Evolutionary conservation across 2,888 invertebrate species (phyloP).

Genomic region (Acronicta leporina): DNA sequence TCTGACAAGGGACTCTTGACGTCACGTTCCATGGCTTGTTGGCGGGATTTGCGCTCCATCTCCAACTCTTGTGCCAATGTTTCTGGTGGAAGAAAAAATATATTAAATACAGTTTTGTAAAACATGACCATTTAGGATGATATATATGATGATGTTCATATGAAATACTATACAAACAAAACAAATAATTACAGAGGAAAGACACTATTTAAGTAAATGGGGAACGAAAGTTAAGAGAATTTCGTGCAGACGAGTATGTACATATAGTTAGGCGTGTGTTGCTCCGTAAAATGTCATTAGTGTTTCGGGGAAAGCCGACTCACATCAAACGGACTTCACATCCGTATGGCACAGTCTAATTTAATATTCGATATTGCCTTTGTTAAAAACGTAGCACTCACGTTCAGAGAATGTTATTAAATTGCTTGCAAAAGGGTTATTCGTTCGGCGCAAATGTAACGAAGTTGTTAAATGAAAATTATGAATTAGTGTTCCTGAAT

Average conservation of each 20-base stretch:
- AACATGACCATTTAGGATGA: too few relatives aligned
- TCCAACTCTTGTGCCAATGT: conserved; percentile 96
- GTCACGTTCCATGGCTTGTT: conserved; percentile 94
- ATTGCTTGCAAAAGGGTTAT: conserved; percentile 76
- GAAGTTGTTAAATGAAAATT: conserved; percentile 32
- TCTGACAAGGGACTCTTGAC: conserved; percentile 96
- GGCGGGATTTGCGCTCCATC: conserved; percentile 95
- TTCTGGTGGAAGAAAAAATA: conserved; percentile 89
- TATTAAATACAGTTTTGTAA: too few relatives aligned
- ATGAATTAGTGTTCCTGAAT: conserved; percentile 5
- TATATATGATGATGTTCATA: too few relatives aligned
- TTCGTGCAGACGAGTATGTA: conserved; percentile 25
- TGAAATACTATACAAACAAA: background rate
- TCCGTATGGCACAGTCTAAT: conserved; percentile 82
- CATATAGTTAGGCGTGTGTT: conserved; percentile 67
- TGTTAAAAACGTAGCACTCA: conserved; percentile 80
- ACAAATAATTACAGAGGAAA: conserved; percentile 7
- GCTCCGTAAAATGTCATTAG: conserved; percentile 85
- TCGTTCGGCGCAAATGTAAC: conserved; percentile 38
- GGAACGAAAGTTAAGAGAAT: conserved; percentile 17
- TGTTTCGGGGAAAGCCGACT: conserved; percentile 73
- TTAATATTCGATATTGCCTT: conserved; percentile 82
- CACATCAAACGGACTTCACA: conserved; percentile 86
- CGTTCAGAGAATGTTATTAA: conserved; percentile 78
- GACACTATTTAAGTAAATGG: conserved; percentile 15